A percentile compares a stretch with the other conserved stretches of the same genome.
Evolutionary conservation across 2,113 vertebrate species (phyloP).

Genomic region (Prunella fulvescens): DNA sequence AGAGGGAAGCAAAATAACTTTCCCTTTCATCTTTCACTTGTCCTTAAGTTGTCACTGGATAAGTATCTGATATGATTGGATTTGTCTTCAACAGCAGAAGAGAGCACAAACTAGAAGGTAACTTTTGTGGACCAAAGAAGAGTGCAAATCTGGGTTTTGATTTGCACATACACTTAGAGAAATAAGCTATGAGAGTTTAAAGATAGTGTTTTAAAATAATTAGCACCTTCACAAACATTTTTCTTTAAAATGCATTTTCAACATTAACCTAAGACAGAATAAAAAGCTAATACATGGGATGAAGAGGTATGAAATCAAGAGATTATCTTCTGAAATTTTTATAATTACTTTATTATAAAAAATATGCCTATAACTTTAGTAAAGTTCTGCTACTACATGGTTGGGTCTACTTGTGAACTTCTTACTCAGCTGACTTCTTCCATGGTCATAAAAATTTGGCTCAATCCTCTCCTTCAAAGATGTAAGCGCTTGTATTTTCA

Average conservation of each 20-base stretch:
- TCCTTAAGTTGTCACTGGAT: neutral
- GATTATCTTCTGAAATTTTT: neutral
- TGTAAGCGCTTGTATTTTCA: neutral
- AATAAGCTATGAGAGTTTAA: neutral
- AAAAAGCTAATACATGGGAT: neutral
- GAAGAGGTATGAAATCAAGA: neutral
- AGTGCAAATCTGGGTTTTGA: neutral
- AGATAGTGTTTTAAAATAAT: neutral
- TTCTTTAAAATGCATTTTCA: neutral
- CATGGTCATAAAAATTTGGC: neutral
- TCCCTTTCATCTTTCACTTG: conserved; percentile 7
- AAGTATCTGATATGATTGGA: neutral
- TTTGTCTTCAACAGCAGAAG: neutral
- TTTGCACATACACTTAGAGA: neutral
- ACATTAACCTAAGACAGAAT: neutral
- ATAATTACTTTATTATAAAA: neutral
- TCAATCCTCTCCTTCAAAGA: neutral
- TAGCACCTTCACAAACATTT: neutral
- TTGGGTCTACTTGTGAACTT: neutral
- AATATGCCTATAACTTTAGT: neutral
- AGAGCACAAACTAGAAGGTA: neutral
- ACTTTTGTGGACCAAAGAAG: neutral
- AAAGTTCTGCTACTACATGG: neutral
- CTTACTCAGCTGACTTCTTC: neutral
- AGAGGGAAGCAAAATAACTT: neutral